Conservation (phyloP, 2,888 invertebrate species). For the Allygus modestus region DNA sequence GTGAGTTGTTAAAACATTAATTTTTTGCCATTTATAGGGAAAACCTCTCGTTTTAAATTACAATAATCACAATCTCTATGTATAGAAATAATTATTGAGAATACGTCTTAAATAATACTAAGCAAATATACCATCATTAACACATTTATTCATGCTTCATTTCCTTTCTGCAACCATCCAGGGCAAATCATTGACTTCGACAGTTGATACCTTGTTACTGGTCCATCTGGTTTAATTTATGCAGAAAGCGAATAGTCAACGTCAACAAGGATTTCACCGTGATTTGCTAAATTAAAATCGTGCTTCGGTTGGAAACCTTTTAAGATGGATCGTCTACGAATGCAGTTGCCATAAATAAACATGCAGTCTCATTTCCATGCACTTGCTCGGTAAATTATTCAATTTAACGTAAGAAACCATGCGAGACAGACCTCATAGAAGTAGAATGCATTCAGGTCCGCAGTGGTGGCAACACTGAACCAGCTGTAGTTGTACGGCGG, state of each 20-base stretch:
- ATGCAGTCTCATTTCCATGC: conserved; percentile 35
- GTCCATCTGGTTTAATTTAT: conserved; percentile 44
- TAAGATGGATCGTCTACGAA: conserved; percentile 26
- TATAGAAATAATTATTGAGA: no score
- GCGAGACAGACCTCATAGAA: conserved; percentile 74
- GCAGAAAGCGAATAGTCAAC: conserved; percentile 9
- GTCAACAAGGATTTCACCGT: conserved; percentile 8
- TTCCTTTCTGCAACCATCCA: background rate
- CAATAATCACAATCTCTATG: no score
- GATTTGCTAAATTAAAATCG: conserved; percentile 33
- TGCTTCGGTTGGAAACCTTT: background rate
- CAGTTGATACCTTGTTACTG: conserved; percentile 2
- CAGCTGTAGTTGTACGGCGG: conserved; percentile 58
- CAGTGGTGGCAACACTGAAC: conserved; percentile 61
- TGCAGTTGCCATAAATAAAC: conserved; percentile 53
- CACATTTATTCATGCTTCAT: no score
- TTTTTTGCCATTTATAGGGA: no score
- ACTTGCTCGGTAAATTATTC: conserved; percentile 22
- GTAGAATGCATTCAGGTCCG: conserved; percentile 75
- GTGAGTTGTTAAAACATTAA: no score
- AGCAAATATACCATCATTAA: no score
- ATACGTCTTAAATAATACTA: no score
- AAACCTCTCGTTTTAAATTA: no score
- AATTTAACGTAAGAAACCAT: conserved; percentile 41
- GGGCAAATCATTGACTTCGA: background rate